Evolutionary conservation across 2,797 vertebrate species (phyloP), one percentile per base, ranked within the genome.

Genomic region (Anguilla anguilla): DNA sequence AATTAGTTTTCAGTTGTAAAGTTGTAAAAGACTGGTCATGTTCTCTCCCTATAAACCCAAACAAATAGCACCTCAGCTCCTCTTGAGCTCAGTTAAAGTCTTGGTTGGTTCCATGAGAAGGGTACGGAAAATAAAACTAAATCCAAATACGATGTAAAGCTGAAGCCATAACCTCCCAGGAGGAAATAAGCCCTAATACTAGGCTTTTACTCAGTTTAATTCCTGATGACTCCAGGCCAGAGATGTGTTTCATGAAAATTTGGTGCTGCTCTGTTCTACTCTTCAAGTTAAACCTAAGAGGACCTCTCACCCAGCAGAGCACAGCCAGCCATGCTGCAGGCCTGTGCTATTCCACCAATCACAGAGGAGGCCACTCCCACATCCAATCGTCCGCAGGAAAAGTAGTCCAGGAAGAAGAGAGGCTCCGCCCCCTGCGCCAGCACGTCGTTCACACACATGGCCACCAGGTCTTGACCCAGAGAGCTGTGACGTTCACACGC

Each of bases 381-480:
- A 0, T 99, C 97, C 55, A 99, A 95, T 46, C 91, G 94, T 25
- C 99, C 98, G n/a, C 99, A 99, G 91, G 98, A 97, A 93, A 99
- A 99, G 90, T 99, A 99, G 91, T 99, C 98, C 0, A 99, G 96
- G 95, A 99, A 99, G 96, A 99, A 98, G 84, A 99, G 97, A 0
- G 99, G 98, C 93, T 99, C 98, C 0, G 99, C 99, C 0, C 98
- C 99, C 89, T 99, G 98, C n/a, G 98, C 98, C 91, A 99, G 91
- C 88, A 99, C 96, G 0, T 98, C 98, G 15, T 99, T 99, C 67
- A 98, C 98, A 84, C 98, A 99, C 98, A 99, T 98, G 46, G 98
- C 98, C 67, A 99, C 98, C 95, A 99, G 94, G 90, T 99, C 98
- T 91, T 99, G 98, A 67, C 98, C 98, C 31, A 99, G 96, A 22